These are phyloP conservation scores for Rhagium mordax DNA, from an alignment of 2,888 invertebrate genomes.

Conservation along the genomic window DNA sequence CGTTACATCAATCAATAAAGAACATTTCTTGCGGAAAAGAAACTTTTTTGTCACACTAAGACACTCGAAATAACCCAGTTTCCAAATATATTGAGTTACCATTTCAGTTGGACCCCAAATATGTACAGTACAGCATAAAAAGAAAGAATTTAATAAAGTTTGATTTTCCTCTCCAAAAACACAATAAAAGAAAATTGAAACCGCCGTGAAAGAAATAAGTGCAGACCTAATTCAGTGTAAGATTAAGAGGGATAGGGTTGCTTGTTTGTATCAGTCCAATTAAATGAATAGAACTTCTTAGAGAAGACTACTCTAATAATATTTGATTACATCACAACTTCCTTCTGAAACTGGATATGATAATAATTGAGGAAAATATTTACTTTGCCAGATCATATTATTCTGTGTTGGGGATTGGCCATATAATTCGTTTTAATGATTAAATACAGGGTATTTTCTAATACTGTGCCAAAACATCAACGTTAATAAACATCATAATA, in stretches of 20 bases:
- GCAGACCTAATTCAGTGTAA: not conserved
- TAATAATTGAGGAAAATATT: not conserved
- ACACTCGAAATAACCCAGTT: not conserved
- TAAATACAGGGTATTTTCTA: too few species aligned
- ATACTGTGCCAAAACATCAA: too few species aligned
- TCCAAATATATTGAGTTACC: not conserved
- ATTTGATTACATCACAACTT: not conserved
- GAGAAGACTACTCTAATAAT: not conserved
- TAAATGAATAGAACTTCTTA: conserved; percentile 5
- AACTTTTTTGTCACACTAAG: not conserved
- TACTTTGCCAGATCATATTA: not conserved
- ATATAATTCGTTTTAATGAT: too few species aligned
- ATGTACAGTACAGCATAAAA: not conserved
- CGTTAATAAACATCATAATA: too few species aligned
- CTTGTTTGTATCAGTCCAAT: conserved; percentile 3
- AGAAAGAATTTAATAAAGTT: not conserved
- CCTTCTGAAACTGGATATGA: not conserved
- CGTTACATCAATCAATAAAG: not conserved
- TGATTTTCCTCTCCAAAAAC: not conserved
- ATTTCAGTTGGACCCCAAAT: not conserved
- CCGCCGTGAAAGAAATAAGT: conserved; percentile 1
- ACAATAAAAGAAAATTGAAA: conserved; percentile 5
- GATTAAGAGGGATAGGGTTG: not conserved
- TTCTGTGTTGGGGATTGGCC: not conserved
- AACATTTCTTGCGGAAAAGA: not conserved